Conservation (phyloP, 1,140 invertebrate genomes). For the Aphaenogaster floridana region DNA sequence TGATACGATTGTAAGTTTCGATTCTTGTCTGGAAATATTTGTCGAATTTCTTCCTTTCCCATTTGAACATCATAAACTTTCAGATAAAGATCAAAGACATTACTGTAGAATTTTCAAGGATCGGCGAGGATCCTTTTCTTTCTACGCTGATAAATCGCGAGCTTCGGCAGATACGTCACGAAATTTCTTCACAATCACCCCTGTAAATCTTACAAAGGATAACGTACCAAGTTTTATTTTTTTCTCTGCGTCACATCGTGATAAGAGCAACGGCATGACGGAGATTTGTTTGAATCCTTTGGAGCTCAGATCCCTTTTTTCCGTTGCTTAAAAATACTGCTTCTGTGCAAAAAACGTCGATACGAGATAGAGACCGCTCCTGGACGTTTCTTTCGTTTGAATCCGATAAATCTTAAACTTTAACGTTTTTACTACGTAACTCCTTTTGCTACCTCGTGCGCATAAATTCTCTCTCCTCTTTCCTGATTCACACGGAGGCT, state of each 20-base stretch:
- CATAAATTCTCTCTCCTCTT: constrained; percentile 42
- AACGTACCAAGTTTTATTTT: constrained; percentile 20
- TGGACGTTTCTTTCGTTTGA: constrained; percentile 41
- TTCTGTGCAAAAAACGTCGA: background rate
- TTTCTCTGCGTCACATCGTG: constrained; percentile 7
- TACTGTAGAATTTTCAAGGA: constrained; percentile 16
- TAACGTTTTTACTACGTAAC: constrained; percentile 52
- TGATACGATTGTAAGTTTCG: background rate
- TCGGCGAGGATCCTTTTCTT: constrained; percentile 24
- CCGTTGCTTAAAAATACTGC: constrained; percentile 28
- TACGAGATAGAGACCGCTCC: background rate
- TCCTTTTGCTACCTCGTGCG: constrained; percentile 41
- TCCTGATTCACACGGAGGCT: constrained; percentile 13
- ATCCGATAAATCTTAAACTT: constrained; percentile 53
- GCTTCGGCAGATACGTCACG: background rate
- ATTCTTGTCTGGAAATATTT: background rate
- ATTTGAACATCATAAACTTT: constrained; percentile 24
- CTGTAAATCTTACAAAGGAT: constrained; percentile 24
- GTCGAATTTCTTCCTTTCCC: background rate
- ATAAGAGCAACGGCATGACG: constrained; percentile 16
- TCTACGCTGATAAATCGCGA: constrained; percentile 27
- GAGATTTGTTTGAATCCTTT: constrained; percentile 23
- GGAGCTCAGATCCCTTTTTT: constrained; percentile 10
- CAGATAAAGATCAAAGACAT: background rate
- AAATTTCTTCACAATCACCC: constrained; percentile 33